Conservation (phyloP, 1,140 invertebrate species). For the Pseudomyrmex cubaensis region DNA sequence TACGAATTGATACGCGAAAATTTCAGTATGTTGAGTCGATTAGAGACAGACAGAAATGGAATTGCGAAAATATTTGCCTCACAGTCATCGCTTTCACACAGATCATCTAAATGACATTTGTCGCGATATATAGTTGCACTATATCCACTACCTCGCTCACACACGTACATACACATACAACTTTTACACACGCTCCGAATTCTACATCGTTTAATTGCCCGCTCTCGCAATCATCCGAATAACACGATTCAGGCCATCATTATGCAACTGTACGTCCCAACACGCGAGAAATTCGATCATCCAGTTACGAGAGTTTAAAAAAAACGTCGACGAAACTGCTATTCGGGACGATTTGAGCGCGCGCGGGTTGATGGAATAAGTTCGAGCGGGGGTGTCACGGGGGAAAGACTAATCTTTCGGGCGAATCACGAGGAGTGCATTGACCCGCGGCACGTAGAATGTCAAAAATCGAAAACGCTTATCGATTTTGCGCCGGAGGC, state of each 20-base stretch:
- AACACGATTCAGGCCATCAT: neutral
- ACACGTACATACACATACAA: neutral
- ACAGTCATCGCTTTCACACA: neutral
- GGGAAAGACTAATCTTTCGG: conserved; percentile 60
- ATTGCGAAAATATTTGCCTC: neutral
- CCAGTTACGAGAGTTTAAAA: conserved; percentile 44
- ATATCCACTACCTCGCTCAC: no score
- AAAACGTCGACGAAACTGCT: conserved; percentile 38
- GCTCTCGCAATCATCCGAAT: conserved; percentile 8
- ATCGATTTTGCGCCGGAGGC: conserved; percentile 75
- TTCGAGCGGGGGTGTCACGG: conserved; percentile 46
- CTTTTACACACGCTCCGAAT: neutral
- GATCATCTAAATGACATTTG: neutral
- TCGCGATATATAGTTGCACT: neutral
- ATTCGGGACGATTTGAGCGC: conserved; percentile 44
- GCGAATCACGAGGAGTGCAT: conserved; percentile 49
- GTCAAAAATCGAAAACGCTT: conserved; percentile 69
- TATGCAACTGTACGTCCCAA: neutral
- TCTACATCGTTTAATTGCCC: conserved; percentile 1
- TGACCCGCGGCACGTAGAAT: conserved; percentile 37
- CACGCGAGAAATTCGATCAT: conserved; percentile 45
- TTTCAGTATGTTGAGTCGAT: neutral
- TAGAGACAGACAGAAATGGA: neutral
- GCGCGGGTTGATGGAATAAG: conserved; percentile 61
- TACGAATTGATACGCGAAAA: conserved; percentile 1